Base-by-base conservation (phyloP, 2,797 vertebrate genomes). In the Pagetopsis macropterus region DNA sequence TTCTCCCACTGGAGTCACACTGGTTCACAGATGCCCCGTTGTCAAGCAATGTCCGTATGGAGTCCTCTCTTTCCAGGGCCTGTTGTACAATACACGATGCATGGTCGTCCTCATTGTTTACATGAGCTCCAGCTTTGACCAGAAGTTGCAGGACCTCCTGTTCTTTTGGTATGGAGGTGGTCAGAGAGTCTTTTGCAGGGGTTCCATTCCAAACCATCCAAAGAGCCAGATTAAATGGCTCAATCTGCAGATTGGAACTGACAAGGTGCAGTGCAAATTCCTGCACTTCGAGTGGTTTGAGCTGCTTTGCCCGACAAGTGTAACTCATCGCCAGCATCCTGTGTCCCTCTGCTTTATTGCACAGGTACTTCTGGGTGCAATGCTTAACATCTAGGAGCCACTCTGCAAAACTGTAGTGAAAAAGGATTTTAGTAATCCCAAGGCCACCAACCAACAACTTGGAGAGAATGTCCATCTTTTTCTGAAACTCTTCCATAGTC, bases 201-300 rank as follows among this genome's bases (percentile, higher is more conserved):
- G 97, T 97, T 65, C 97, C 97, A 11, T 98, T 99, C 98, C 98
- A 99, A 62, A 99, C 96, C 97, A 99, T 98, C 98, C 98, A 99
- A 52, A 99, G 95, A 62, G 98, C 98, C 73, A 99, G 90, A 81
- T 98, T 96, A 41, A 94, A 97, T 11, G 97, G 95, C 83, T 98
- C 97, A 41, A 99, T 87, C 78, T 99, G 97, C 23, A 99, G 87
- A 85, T 97, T 99, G 31, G 98, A 98, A 83, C 96, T 96, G 78
- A 99, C 96, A 11, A 99, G 94, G 86, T 99, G 98, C 83, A 97
- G 90, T 0, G 97, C 98, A 90, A 99, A 99, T 89, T 99, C 97
- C 75, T 99, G 98, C 81, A 98, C 97, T 90, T 98, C 97, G 15
- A 96, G 77, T 0, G 98, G 97, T 2, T 96, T 95, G 55, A 99